phyloP scores from a whole-genome alignment of 1,140 invertebrate genomes.

The Drosophila ficusphila region DNA sequence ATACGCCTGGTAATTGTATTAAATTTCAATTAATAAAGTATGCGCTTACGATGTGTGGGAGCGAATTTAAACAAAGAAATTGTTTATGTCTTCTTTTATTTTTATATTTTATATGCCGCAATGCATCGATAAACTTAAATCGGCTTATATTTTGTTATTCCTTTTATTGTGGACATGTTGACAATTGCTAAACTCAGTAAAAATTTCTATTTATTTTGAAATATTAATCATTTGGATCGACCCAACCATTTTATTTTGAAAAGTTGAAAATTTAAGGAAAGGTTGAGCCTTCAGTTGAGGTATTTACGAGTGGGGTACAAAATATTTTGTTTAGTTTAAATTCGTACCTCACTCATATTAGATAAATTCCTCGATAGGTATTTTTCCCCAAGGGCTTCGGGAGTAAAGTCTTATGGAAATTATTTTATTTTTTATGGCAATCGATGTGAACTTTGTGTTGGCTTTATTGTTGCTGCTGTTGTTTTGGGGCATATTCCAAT shows the following conservation, averaged over 20 bases:
- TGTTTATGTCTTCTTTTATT: background rate
- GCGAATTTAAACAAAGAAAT: background rate
- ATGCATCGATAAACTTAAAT: no score
- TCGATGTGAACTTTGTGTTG: constrained; percentile 33
- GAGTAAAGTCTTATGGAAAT: background rate
- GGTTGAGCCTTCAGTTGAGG: no score
- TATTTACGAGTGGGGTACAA: no score
- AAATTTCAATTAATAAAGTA: constrained; percentile 78
- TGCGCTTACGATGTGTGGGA: constrained; percentile 15
- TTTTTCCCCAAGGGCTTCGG: background rate
- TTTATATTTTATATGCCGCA: background rate
- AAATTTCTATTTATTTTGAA: no score
- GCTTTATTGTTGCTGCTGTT: constrained; percentile 36
- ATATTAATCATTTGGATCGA: no score
- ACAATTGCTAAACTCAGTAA: no score
- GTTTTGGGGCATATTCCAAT: constrained; percentile 53
- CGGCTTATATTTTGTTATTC: no score
- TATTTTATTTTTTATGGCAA: constrained; percentile 39
- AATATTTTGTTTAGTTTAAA: no score
- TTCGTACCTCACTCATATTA: no score
- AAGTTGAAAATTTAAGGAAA: no score
- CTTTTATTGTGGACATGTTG: no score
- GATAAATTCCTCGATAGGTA: background rate
- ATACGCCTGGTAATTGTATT: constrained; percentile 70
- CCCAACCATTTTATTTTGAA: no score